A percentile compares a stretch with the other conserved stretches of the same genome.
These are phyloP conservation scores for Sinella curviseta DNA, from an alignment of 1,140 invertebrate species.

Conservation along the genomic window DNA sequence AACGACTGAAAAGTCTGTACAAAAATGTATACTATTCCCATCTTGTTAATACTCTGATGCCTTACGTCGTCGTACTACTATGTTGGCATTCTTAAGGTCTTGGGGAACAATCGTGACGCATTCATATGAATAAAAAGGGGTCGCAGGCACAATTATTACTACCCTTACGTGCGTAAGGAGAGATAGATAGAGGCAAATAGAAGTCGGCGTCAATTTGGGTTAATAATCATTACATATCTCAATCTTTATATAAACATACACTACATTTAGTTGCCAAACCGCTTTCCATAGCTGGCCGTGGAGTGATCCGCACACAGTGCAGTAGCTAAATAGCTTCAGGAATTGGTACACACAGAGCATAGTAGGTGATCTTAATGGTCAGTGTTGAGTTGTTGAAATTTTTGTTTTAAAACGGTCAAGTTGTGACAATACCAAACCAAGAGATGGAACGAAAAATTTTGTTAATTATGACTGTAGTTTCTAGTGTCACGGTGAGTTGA, in stretches of 20 bases:
- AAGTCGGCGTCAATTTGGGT: background rate
- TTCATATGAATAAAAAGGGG: background rate
- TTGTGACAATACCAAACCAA: too few species aligned
- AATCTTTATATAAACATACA: constrained; percentile 8
- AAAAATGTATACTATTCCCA: too few species aligned
- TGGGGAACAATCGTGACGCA: background rate
- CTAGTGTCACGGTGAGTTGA: constrained; percentile 6
- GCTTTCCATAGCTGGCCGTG: constrained; percentile 5
- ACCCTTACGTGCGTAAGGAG: background rate
- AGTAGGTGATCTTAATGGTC: too few species aligned
- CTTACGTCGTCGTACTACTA: too few species aligned
- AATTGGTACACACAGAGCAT: too few species aligned
- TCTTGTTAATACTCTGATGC: too few species aligned
- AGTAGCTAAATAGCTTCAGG: background rate
- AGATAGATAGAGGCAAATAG: background rate
- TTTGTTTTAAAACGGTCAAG: background rate
- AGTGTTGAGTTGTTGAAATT: too few species aligned
- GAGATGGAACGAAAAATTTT: background rate
- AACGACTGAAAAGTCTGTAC: too few species aligned
- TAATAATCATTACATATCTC: background rate
- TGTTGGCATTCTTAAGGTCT: too few species aligned
- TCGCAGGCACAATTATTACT: background rate
- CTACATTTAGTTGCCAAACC: background rate
- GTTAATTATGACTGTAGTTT: background rate
- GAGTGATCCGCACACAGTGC: background rate